A percentile compares a stretch with the other conserved stretches of the same genome.
These are phyloP conservation scores for Marcusenius ussheri DNA, from an alignment of 2,113 vertebrate genomes.

Conservation along the genomic window DNA sequence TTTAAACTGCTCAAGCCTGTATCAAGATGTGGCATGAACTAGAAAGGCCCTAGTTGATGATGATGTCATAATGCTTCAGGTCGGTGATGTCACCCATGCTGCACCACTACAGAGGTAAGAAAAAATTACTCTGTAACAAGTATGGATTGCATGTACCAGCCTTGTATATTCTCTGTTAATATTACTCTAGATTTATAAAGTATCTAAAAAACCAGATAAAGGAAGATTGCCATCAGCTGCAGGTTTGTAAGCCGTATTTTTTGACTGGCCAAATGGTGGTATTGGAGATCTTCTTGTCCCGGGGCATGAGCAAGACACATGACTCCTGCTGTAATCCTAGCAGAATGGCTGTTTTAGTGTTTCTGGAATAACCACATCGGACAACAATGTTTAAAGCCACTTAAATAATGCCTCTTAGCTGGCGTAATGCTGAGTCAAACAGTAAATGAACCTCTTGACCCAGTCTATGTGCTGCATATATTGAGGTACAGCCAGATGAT, in stretches of 20 bases:
- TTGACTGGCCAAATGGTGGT: background rate
- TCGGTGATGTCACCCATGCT: background rate
- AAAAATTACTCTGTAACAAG: background rate
- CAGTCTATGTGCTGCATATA: background rate
- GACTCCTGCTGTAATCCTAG: background rate
- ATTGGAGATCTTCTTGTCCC: background rate
- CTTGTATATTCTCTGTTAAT: background rate
- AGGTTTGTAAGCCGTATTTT: background rate
- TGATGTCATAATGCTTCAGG: background rate
- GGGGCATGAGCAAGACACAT: background rate
- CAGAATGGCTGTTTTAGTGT: background rate
- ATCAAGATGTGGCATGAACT: background rate
- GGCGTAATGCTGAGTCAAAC: background rate
- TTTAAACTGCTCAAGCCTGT: background rate
- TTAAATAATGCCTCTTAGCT: background rate
- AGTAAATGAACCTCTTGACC: background rate
- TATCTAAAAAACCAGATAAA: background rate
- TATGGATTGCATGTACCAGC: background rate
- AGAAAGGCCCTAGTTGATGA: background rate
- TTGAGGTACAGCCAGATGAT: background rate
- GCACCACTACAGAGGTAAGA: background rate
- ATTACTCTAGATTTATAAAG: background rate
- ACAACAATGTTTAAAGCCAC: background rate
- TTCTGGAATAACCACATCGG: background rate
- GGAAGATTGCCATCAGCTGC: background rate